A percentile compares a stretch with the other conserved stretches of the same genome.
Evolutionary conservation across 2,797 vertebrate species (phyloP).

Genomic region (Morus bassanus): DNA sequence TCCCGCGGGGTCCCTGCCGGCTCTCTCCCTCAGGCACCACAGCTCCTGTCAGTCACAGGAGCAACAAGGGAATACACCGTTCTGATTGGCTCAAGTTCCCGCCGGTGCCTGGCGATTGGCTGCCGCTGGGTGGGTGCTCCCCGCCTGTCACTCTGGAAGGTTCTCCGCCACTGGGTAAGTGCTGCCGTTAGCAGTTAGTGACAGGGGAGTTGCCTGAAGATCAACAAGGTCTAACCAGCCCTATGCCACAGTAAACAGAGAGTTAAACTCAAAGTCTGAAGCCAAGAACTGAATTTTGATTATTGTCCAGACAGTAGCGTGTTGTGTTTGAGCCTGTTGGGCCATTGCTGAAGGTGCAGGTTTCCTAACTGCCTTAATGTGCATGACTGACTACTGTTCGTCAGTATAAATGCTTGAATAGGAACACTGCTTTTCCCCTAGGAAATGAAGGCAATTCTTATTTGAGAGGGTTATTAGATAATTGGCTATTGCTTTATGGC

Average conservation of each 20-base stretch:
- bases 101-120: fast-evolving
- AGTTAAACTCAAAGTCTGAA: background rate
- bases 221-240: background rate
- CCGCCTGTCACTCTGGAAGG: background rate
- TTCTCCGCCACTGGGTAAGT: background rate
- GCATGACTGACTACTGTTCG: background rate
- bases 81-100: background rate
- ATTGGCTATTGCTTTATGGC: background rate
- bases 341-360: background rate
- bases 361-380: background rate
- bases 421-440: background rate
- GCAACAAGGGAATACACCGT: fast-evolving
- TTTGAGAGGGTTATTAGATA: background rate
- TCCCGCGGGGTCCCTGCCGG: fast-evolving
- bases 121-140: fast-evolving
- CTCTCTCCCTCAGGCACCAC: background rate
- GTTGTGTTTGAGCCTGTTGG: background rate
- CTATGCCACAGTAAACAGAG: background rate
- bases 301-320: background rate
- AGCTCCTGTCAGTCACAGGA: background rate
- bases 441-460: conserved; percentile 4
- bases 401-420: background rate
- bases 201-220: background rate
- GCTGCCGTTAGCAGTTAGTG: fast-evolving
- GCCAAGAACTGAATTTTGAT: background rate